A percentile compares a stretch with the other conserved stretches of the same genome.
These are phyloP conservation scores for Fistularia tabacaria DNA, from an alignment of 2,797 vertebrate species.

Conservation along the genomic window DNA sequence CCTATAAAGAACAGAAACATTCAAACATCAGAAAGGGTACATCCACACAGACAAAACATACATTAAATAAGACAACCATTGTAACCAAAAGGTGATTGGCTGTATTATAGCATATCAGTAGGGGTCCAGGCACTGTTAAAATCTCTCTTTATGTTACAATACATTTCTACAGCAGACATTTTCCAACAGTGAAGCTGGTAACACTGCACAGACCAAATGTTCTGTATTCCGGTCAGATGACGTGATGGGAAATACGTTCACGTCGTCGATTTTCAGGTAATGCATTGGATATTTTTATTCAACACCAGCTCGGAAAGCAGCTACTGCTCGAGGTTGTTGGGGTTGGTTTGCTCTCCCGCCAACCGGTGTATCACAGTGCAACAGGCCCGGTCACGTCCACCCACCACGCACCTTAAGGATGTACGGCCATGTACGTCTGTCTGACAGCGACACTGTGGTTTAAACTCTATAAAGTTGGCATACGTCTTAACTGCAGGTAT, in stretches of 20 bases:
- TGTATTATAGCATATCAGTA: no score
- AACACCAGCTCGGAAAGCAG: neutral
- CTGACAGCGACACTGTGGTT: neutral
- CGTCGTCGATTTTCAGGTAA: no score
- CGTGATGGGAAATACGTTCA: no score
- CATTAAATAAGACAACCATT: neutral
- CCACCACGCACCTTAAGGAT: slow-evolving; percentile 8
- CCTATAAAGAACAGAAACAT: slow-evolving; percentile 64
- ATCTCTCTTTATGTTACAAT: no score
- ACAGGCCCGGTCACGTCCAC: slow-evolving; percentile 35
- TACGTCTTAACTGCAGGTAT: no score
- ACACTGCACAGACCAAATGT: no score
- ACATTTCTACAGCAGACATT: no score
- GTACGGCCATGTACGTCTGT: slow-evolving; percentile 1
- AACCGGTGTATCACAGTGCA: slow-evolving; percentile 43
- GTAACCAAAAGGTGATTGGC: neutral
- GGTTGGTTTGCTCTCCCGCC: slow-evolving; percentile 74
- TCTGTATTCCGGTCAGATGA: no score
- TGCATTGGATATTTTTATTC: no score
- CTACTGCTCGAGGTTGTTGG: slow-evolving; percentile 6
- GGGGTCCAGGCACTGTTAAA: no score
- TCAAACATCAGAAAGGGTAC: neutral
- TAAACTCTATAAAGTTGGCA: no score
- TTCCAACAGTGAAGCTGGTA: no score
- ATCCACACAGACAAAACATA: neutral